phyloP scores from a whole-genome alignment of 53 echinoderm and acorn worm species.

The Actinopyga echinites region DNA sequence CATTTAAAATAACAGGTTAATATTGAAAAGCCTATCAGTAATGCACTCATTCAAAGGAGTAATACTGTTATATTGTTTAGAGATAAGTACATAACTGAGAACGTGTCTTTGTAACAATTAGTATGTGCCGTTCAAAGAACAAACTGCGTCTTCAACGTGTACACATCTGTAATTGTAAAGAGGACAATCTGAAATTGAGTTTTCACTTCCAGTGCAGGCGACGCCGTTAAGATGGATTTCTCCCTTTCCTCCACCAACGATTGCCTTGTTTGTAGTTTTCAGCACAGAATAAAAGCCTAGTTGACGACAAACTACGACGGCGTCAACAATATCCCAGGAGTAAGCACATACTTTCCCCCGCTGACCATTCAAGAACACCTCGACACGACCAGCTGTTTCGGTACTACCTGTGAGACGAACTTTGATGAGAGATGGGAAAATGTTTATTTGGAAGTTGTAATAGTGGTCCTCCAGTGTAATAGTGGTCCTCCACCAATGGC shows the following conservation, averaged over 20 bases:
- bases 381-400: conserved; percentile 17
- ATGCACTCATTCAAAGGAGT: not conserved
- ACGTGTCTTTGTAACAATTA: not conserved
- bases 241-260: conserved; percentile 10
- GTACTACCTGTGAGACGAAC: not conserved
- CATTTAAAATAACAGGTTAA: too few relatives aligned
- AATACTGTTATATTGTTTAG: too few relatives aligned
- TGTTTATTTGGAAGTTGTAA: too few relatives aligned
- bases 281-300: conserved; percentile 13
- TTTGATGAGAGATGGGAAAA: not conserved
- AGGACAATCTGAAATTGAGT: not conserved
- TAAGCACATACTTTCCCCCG: conserved; percentile 34
- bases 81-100: too few relatives aligned
- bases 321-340: conserved; percentile 11
- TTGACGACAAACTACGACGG: conserved; percentile 33
- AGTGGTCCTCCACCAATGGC: too few relatives aligned
- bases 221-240: not conserved
- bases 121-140: not conserved
- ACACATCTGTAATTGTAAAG: not conserved
- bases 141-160: conserved; percentile 11
- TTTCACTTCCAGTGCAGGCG: conserved; percentile 1
- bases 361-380: conserved; percentile 28
- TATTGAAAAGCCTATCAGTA: not conserved
- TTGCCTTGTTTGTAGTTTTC: not conserved
- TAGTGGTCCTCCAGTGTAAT: too few relatives aligned